A percentile compares a stretch with the other conserved stretches of the same genome.
These are phyloP conservation scores for Leucophenga montana DNA, from an alignment of 2,888 invertebrate species.

Conservation along the genomic window DNA sequence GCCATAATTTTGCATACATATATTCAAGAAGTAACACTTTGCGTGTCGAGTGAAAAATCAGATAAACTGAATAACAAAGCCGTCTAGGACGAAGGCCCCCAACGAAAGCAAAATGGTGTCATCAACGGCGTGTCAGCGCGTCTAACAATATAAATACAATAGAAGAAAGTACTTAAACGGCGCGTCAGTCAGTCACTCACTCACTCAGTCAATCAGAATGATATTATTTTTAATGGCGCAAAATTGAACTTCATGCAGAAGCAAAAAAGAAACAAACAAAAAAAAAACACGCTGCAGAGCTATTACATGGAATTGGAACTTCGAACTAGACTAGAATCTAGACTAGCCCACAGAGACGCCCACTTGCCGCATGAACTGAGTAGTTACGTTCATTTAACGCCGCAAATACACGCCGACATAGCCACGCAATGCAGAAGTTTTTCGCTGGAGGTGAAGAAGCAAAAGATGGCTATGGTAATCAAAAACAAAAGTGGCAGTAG, in stretches of 20 bases:
- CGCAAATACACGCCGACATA: neutral
- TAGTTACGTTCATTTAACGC: no score
- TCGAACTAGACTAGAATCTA: slow-evolving; percentile 25
- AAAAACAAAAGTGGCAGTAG: slow-evolving; percentile 11
- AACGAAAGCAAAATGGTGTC: slow-evolving; percentile 56
- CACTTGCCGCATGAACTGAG: slow-evolving; percentile 23
- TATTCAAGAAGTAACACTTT: slow-evolving; percentile 47
- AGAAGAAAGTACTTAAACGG: slow-evolving; percentile 59
- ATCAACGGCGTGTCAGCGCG: slow-evolving; percentile 51
- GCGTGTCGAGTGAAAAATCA: slow-evolving; percentile 56
- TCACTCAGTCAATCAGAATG: slow-evolving; percentile 58
- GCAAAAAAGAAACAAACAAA: slow-evolving; percentile 46
- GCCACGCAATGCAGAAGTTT: slow-evolving; percentile 9
- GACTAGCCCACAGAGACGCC: slow-evolving; percentile 36
- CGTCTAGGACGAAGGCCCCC: no score
- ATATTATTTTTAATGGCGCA: slow-evolving; percentile 65
- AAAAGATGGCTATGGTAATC: neutral
- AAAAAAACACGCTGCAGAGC: slow-evolving; percentile 24
- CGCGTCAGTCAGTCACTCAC: slow-evolving; percentile 48
- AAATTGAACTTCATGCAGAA: slow-evolving; percentile 45
- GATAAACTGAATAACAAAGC: slow-evolving; percentile 22
- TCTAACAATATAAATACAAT: slow-evolving; percentile 22
- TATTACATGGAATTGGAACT: no score
- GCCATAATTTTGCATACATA: slow-evolving; percentile 5
- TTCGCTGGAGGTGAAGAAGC: no score